Evolutionary conservation across 2,888 invertebrate species (phyloP).

Genomic region (Bhutanitis thaidina): DNA sequence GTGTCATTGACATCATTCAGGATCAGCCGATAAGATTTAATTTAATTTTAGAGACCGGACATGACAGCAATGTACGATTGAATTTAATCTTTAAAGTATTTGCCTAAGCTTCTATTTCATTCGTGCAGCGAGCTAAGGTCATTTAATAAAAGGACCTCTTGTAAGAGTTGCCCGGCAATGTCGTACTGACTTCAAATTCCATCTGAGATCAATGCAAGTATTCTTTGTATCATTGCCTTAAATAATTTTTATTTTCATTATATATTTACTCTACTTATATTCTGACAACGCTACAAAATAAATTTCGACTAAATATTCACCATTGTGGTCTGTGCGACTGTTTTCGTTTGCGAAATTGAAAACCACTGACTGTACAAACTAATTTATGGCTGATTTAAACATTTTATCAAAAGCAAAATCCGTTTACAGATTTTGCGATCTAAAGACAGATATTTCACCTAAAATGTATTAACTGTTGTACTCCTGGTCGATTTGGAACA

Average conservation of each 20-base stretch:
- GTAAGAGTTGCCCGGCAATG: constrained; percentile 1
- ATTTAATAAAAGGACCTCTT: constrained; percentile 10
- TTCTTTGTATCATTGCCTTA: background rate
- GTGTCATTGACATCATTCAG: constrained; percentile 22
- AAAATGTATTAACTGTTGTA: too few species aligned
- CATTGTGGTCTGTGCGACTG: too few species aligned
- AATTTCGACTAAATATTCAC: background rate
- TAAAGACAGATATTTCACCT: too few species aligned
- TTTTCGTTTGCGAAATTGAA: too few species aligned
- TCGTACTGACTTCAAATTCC: background rate
- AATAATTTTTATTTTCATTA: too few species aligned
- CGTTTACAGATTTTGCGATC: too few species aligned
- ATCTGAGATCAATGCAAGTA: background rate
- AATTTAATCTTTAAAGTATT: constrained; percentile 4
- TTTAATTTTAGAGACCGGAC: constrained; percentile 21
- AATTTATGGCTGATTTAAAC: too few species aligned
- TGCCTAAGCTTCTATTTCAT: constrained; percentile 6
- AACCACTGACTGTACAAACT: too few species aligned
- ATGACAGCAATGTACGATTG: background rate
- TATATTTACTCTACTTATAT: background rate
- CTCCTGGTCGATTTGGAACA: too few species aligned
- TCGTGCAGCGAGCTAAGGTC: constrained; percentile 4
- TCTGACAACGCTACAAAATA: background rate
- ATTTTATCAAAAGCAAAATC: too few species aligned
- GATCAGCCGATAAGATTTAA: constrained; percentile 21